A percentile compares a stretch with the other conserved stretches of the same genome.
These are phyloP conservation scores for Ectobius pallidus DNA, from an alignment of 2,888 invertebrate genomes.

Conservation along the genomic window DNA sequence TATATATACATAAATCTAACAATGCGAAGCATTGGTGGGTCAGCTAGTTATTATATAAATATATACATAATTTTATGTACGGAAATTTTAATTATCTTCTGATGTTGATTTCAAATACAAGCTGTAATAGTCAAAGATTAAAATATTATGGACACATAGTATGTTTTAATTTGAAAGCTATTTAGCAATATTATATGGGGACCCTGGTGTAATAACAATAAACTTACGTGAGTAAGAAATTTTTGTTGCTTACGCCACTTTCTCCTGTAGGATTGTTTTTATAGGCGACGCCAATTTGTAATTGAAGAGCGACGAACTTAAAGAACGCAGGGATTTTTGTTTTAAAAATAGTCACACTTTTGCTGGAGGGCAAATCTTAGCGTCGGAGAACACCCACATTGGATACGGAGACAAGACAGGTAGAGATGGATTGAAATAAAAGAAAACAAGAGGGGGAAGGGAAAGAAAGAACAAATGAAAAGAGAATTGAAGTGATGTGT, in stretches of 20 bases:
- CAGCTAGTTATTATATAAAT: too few species aligned
- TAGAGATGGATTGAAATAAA: slow-evolving; percentile 28
- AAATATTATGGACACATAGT: too few species aligned
- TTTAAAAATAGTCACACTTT: slow-evolving; percentile 18
- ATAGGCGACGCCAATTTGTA: slow-evolving; percentile 29
- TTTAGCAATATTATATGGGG: too few species aligned
- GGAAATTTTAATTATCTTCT: too few species aligned
- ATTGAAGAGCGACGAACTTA: slow-evolving; percentile 29
- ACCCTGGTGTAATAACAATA: too few species aligned
- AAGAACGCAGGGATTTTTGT: slow-evolving; percentile 3
- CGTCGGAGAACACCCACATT: slow-evolving; percentile 30
- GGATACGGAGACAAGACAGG: slow-evolving; percentile 21
- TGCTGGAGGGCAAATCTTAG: slow-evolving; percentile 23
- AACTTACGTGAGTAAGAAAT: too few species aligned
- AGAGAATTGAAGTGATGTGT: slow-evolving; percentile 41
- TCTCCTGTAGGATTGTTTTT: background rate
- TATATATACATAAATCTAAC: too few species aligned
- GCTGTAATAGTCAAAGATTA: too few species aligned
- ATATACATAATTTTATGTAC: too few species aligned
- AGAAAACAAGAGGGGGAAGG: slow-evolving; percentile 22
- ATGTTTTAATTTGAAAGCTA: too few species aligned
- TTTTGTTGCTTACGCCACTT: background rate
- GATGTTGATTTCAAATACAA: too few species aligned
- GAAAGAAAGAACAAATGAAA: slow-evolving; percentile 33
- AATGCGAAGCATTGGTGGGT: too few species aligned